These are phyloP conservation scores for Melanotaenia duboulayi DNA, from an alignment of 2,113 vertebrate genomes.

Conservation along the genomic window DNA sequence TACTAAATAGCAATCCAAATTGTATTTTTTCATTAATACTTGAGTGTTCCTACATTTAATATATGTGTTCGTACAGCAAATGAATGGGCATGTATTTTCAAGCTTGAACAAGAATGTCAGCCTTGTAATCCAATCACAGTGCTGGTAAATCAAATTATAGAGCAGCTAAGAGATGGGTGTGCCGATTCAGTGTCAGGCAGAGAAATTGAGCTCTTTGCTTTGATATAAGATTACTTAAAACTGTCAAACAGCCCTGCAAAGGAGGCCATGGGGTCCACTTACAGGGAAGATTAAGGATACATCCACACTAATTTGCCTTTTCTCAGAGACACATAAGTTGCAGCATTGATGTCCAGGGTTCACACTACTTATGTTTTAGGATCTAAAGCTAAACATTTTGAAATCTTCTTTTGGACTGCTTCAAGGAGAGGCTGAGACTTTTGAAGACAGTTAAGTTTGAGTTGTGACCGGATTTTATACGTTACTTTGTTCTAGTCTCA, in stretches of 20 bases:
- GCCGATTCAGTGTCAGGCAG: slow-evolving; percentile 32
- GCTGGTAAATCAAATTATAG: slow-evolving; percentile 69
- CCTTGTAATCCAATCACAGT: slow-evolving; percentile 76
- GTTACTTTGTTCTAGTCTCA: too few species aligned
- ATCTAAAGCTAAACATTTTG: too few species aligned
- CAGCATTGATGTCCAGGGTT: too few species aligned
- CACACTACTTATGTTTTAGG: too few species aligned
- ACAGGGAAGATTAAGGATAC: slow-evolving; percentile 4
- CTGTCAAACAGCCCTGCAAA: slow-evolving; percentile 7
- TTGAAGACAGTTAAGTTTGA: too few species aligned
- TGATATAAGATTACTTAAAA: slow-evolving; percentile 30
- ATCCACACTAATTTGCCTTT: neutral
- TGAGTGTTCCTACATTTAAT: neutral
- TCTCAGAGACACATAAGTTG: too few species aligned
- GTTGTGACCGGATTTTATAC: too few species aligned
- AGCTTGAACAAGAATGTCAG: slow-evolving; percentile 68
- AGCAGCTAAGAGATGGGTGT: slow-evolving; percentile 63
- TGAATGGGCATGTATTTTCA: slow-evolving; percentile 63
- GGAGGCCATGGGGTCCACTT: slow-evolving; percentile 20
- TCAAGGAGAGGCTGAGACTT: too few species aligned
- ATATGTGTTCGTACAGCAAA: slow-evolving; percentile 15
- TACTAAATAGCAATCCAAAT: neutral
- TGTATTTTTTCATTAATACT: neutral
- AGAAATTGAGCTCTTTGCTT: slow-evolving; percentile 50
- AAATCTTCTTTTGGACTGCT: too few species aligned